Conservation (phyloP, 1,140 invertebrate species). For the Drosophila repletoides region DNA sequence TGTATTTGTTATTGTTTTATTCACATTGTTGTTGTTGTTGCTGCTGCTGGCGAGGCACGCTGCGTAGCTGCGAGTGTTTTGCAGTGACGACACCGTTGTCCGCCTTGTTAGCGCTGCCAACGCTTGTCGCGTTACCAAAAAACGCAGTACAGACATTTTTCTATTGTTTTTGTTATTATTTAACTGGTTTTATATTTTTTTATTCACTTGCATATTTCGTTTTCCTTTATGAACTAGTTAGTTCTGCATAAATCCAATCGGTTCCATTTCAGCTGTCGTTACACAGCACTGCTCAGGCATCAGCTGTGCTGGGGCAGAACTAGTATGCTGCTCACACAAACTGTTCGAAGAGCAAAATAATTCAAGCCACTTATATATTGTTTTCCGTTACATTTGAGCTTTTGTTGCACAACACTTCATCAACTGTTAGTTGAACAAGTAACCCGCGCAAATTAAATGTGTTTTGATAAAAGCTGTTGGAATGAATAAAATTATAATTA, state of each 20-base stretch:
- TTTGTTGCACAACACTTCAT: too few species aligned
- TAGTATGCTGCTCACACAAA: too few species aligned
- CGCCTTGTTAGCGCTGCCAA: conserved; percentile 42
- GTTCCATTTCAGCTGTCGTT: not conserved
- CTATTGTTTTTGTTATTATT: conserved; percentile 4
- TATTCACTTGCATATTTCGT: conserved; percentile 32
- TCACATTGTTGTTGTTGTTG: conserved; percentile 11
- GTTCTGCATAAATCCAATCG: not conserved
- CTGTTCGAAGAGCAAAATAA: too few species aligned
- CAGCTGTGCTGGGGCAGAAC: too few species aligned
- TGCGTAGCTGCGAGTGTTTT: conserved; percentile 28
- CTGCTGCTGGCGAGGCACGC: conserved; percentile 19
- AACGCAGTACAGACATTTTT: conserved; percentile 63
- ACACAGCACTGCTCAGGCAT: conserved; percentile 2
- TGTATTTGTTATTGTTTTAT: not conserved
- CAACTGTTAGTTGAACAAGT: too few species aligned
- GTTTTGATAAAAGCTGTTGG: too few species aligned
- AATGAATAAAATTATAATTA: too few species aligned
- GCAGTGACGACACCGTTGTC: conserved; percentile 12
- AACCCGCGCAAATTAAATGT: too few species aligned
- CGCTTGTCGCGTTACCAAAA: conserved; percentile 61
- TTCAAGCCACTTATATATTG: too few species aligned
- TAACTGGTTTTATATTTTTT: conserved; percentile 28
- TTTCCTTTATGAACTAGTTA: conserved; percentile 30
- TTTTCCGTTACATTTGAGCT: too few species aligned